These are phyloP conservation scores for Copsychus sechellarum DNA, from an alignment of 2,113 vertebrate genomes.

Conservation along the genomic window DNA sequence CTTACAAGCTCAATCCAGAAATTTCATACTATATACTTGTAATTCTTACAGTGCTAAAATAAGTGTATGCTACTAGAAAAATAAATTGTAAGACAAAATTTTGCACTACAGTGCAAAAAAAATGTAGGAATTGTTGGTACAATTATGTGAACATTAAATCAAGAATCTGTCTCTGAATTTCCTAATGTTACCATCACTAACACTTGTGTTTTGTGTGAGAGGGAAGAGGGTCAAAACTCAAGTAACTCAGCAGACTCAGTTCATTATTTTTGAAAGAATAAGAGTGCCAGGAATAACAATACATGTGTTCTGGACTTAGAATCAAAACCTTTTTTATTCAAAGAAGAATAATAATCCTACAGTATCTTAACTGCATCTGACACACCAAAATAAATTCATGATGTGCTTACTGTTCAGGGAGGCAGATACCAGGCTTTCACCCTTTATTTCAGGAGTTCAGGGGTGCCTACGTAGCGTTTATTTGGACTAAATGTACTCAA, in stretches of 20 bases:
- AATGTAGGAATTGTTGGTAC: neutral
- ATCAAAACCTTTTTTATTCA: neutral
- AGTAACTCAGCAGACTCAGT: neutral
- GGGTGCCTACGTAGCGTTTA: neutral
- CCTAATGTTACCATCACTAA: neutral
- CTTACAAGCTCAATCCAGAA: neutral
- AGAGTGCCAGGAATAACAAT: neutral
- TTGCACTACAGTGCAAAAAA: neutral
- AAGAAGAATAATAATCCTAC: neutral
- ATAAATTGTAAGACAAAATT: neutral
- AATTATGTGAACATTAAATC: neutral
- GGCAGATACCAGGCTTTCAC: neutral
- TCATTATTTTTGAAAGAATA: neutral
- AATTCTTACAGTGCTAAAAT: neutral
- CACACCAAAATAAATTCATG: neutral
- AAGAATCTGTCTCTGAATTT: neutral
- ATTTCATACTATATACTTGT: neutral
- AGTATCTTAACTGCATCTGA: neutral
- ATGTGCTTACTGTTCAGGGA: neutral
- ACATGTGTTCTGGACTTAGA: neutral
- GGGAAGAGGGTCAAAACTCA: neutral
- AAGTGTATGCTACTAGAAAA: neutral
- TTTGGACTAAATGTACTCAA: neutral
- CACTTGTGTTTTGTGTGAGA: neutral
- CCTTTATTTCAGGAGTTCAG: neutral